A percentile compares a stretch with the other conserved stretches of the same genome.
phyloP scores from a whole-genome alignment of 2,113 vertebrate genomes.

The Microcebus lehilahytsara region DNA sequence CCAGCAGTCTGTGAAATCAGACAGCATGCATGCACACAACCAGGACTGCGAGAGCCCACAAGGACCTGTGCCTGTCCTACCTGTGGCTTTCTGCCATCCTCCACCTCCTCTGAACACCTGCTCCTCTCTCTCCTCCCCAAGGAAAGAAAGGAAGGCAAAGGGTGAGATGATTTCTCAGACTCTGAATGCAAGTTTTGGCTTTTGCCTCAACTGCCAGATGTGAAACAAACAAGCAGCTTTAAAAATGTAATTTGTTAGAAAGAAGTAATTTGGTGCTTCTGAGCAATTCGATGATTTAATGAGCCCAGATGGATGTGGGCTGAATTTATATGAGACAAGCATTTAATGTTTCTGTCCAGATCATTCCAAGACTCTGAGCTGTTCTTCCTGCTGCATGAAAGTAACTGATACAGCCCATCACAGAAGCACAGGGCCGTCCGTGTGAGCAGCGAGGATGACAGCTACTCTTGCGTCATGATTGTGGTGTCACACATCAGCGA shows the following conservation, averaged over 20 bases:
- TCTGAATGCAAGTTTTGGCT: constrained; percentile 37
- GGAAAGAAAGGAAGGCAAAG: background rate
- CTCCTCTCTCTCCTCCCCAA: background rate
- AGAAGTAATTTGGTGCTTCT: constrained; percentile 80
- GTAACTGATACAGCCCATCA: constrained; percentile 79
- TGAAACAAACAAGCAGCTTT: constrained; percentile 80
- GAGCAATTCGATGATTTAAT: constrained; percentile 82
- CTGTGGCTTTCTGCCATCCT: background rate
- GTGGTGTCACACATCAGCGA: constrained; percentile 77
- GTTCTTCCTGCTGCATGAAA: constrained; percentile 73
- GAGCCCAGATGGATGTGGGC: constrained; percentile 80
- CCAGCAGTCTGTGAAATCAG: background rate
- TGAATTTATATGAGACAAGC: constrained; percentile 77
- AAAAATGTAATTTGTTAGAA: constrained; percentile 78
- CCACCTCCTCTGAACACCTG: background rate
- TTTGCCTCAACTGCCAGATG: constrained; percentile 76
- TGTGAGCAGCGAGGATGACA: constrained; percentile 68
- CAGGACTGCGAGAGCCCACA: background rate
- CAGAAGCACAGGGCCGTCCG: constrained; percentile 62
- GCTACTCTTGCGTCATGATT: constrained; percentile 62
- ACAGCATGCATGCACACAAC: background rate
- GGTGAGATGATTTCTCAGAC: background rate
- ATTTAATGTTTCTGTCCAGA: constrained; percentile 77
- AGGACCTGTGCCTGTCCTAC: background rate
- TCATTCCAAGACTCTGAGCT: constrained; percentile 78